Evolutionary conservation across 2,888 invertebrate genomes (phyloP).

Genomic region (Sialis lutaria): DNA sequence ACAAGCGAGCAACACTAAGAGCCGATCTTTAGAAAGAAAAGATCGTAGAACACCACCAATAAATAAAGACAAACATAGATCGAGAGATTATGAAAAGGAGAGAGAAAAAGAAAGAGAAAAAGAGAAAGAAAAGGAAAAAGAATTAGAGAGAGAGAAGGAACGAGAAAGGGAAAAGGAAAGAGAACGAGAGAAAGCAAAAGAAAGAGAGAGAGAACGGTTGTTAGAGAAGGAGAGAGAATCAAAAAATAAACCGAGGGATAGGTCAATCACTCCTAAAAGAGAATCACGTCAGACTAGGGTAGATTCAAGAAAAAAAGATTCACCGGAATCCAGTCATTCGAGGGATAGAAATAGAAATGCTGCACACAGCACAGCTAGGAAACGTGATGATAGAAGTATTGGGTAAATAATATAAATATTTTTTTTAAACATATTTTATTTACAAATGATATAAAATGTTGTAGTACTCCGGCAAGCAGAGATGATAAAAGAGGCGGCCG

Average conservation of each 20-base stretch:
- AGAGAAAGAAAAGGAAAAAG: conserved; percentile 26
- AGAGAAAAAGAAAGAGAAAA: conserved; percentile 23
- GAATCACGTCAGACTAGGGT: conserved; percentile 16
- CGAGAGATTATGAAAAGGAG: conserved; percentile 28
- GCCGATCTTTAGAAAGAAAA: conserved; percentile 14
- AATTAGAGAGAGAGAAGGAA: conserved; percentile 23
- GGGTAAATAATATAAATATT: too few relatives aligned
- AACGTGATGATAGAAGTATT: conserved; percentile 4
- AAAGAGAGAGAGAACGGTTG: conserved; percentile 19
- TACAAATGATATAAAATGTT: conserved; percentile 16
- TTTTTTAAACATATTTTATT: too few relatives aligned
- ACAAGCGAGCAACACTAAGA: conserved; percentile 19
- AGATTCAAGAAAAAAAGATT: conserved; percentile 22
- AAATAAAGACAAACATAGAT: conserved; percentile 14
- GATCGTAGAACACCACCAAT: conserved; percentile 20
- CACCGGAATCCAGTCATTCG: conserved; percentile 24
- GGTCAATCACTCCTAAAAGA: conserved; percentile 24
- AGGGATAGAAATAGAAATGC: conserved; percentile 18
- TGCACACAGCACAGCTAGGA: conserved; percentile 15
- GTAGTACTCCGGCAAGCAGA: conserved; percentile 22
- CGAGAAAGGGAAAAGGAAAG: conserved; percentile 22
- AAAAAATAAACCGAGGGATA: conserved; percentile 17
- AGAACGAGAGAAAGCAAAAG: conserved; percentile 30
- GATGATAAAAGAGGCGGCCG: conserved; percentile 25
- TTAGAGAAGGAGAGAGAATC: conserved; percentile 17